A percentile compares a stretch with the other conserved stretches of the same genome.
phyloP scores from a whole-genome alignment of 2,888 invertebrate genomes.

The Ennomos fuscantarius region DNA sequence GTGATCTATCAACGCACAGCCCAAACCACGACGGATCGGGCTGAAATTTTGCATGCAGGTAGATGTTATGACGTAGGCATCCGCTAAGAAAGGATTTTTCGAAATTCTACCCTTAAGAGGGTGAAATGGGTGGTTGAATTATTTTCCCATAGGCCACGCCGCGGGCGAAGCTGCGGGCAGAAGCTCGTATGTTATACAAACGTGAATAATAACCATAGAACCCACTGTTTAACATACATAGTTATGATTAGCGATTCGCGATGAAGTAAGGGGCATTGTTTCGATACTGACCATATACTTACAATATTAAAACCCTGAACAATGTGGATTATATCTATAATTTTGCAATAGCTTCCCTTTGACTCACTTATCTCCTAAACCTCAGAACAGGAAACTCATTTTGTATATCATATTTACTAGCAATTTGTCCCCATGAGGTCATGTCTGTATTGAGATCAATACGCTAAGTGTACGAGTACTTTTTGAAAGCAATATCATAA shows the following conservation, averaged over 20 bases:
- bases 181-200: conserved; percentile 31
- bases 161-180: no score
- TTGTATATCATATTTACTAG: conserved; percentile 26
- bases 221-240: conserved; percentile 31
- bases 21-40: no score
- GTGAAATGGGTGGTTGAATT: no score
- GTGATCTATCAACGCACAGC: no score
- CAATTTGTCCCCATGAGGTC: conserved; percentile 38
- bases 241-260: conserved; percentile 32
- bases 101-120: no score
- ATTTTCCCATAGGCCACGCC: no score
- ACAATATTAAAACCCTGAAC: conserved; percentile 13
- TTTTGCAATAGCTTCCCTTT: conserved; percentile 18
- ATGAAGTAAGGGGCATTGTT: conserved; percentile 39
- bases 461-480: conserved; percentile 42
- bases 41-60: no score
- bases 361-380: conserved; percentile 30
- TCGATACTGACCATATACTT: conserved; percentile 13
- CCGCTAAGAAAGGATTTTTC: no score
- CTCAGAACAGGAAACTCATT: conserved; percentile 26
- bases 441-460: conserved; percentile 48
- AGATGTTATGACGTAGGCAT: no score
- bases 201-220: conserved; percentile 32
- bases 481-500: conserved; percentile 31
- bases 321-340: conserved; percentile 17